Evolutionary conservation across 2,888 invertebrate genomes (phyloP), one percentile per base, ranked within the genome.

Genomic region (Philaethria dido): DNA sequence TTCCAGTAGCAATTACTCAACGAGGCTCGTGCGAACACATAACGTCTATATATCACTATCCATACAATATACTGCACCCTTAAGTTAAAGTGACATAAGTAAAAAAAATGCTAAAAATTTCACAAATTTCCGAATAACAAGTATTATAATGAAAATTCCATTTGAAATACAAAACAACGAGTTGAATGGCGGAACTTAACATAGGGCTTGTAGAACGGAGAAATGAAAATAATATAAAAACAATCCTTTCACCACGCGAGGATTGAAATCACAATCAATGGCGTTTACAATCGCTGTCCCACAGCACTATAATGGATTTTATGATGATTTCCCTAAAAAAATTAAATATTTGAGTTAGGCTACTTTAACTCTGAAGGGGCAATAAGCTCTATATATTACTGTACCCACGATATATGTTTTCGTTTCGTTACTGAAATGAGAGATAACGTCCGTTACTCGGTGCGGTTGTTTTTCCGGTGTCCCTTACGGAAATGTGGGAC

Each of bases 371-470:
- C 22, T 25, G 6, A 6, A 2, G 0, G 8, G 0, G 22, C 14
- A 48, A 48, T n/a, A 25, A 25, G n/a, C 2, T 44, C 2, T 33
- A 13, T 29, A 25, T 20, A 20, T 62, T 14, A 48, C 14, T n/a
- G 2, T 39, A 22, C 22, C 22, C 0, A 39, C 48, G 16, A 13
- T 22, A 16, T 39, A 48, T 22, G 13, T 52, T 47, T 44, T 62
- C 45, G 45, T 66, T 65, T 62, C 62, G 55, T n/a, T 45, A 54
- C 20, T 39, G 39, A 39, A 55, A 39, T 50, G 52, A 29, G 22
- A 69, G 67, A 69, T 69, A 69, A 57, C 47, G 62, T 52, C 67
- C 47, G 54, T 57, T 6, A 50, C 57, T 39, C 11, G 42, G 55
- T 33, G 50, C 44, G 45, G 48, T 44, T 54, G 47, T 47, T 54